Conservation (phyloP, 2,113 vertebrate species). For the Asarcornis scutulata region DNA sequence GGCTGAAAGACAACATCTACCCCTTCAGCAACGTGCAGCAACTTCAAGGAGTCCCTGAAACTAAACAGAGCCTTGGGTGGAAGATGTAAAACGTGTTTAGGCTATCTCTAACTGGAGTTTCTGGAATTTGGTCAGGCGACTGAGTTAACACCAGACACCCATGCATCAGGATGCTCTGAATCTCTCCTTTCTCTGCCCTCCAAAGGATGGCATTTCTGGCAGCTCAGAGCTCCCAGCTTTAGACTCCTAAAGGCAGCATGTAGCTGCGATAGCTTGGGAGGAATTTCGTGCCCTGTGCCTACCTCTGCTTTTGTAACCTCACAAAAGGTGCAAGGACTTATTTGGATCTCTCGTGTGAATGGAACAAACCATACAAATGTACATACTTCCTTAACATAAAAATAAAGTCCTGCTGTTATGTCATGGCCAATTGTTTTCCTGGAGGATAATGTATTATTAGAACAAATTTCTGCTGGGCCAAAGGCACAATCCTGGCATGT, state of each 20-base stretch:
- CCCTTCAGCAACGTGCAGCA: background rate
- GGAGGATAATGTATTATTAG: background rate
- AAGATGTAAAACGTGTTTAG: background rate
- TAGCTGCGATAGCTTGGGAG: background rate
- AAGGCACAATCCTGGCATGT: background rate
- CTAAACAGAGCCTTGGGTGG: background rate
- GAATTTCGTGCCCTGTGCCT: background rate
- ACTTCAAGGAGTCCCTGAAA: background rate
- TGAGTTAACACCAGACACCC: background rate
- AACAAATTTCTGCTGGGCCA: background rate
- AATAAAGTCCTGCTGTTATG: background rate
- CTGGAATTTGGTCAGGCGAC: background rate
- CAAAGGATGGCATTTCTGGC: background rate
- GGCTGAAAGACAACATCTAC: background rate
- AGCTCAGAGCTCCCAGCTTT: background rate
- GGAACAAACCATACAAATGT: background rate
- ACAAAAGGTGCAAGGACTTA: background rate
- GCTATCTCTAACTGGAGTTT: background rate
- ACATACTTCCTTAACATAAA: background rate
- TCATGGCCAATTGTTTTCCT: background rate
- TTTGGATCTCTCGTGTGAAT: background rate
- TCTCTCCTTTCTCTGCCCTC: background rate
- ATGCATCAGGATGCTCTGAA: background rate
- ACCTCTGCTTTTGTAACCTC: background rate
- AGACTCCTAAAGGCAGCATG: background rate